These are phyloP conservation scores for Kobus ellipsiprymnus DNA, from an alignment of 2,113 vertebrate species.

Conservation along the genomic window DNA sequence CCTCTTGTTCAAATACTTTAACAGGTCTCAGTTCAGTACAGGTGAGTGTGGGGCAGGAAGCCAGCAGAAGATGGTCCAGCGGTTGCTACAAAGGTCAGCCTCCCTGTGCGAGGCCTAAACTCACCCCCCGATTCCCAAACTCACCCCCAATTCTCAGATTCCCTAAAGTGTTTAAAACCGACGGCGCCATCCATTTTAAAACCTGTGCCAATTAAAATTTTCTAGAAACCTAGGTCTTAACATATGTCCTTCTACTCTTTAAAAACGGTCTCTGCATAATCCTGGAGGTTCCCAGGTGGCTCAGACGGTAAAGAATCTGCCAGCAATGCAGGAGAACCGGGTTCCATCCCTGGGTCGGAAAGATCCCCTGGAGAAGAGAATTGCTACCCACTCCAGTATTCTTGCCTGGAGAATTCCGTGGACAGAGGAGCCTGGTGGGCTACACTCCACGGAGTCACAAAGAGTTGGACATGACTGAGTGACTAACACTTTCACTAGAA, in stretches of 20 bases:
- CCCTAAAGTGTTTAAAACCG: neutral
- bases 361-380: neutral
- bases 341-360: neutral
- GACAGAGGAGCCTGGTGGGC: neutral
- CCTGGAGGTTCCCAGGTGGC: neutral
- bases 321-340: neutral
- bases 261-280: neutral
- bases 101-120: neutral
- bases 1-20: neutral
- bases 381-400: neutral
- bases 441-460: neutral
- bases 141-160: neutral
- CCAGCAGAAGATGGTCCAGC: neutral
- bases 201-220: neutral
- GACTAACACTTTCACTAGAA: neutral
- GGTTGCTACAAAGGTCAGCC: neutral
- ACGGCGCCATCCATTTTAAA: neutral
- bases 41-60: neutral
- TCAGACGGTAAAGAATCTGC: neutral
- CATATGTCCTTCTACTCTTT: neutral
- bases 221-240: neutral
- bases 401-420: neutral
- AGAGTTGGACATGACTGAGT: neutral
- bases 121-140: neutral
- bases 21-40: neutral